phyloP scores from a whole-genome alignment of 2,113 vertebrate genomes.

The Stegastes partitus region DNA sequence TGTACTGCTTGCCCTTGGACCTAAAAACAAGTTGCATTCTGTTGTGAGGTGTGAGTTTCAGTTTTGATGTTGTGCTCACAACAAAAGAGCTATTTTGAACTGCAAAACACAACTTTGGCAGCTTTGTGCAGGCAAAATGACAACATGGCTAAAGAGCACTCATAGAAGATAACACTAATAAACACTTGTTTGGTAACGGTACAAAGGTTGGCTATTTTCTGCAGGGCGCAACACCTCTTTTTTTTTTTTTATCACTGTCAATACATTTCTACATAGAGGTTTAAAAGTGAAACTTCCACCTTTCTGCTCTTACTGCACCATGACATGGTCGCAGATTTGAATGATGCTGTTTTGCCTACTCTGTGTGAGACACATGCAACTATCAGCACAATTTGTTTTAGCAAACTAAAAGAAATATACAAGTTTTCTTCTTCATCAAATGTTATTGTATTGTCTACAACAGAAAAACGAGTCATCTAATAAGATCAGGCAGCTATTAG shows the following conservation, averaged over 20 bases:
- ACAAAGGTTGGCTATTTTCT: conserved; percentile 32
- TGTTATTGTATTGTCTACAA: not conserved
- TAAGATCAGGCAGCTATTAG: not conserved
- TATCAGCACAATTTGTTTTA: too few relatives aligned
- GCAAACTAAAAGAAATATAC: not conserved
- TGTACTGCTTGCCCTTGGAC: too few relatives aligned
- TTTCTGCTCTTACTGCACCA: not conserved
- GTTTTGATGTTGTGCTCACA: not conserved
- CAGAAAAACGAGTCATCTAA: not conserved
- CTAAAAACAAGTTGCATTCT: not conserved
- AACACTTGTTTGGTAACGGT: conserved; percentile 16
- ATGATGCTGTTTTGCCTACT: not conserved
- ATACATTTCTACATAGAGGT: not conserved
- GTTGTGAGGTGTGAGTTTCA: not conserved
- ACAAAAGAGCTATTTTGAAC: too few relatives aligned
- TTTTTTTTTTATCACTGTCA: not conserved
- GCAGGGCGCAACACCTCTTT: not conserved
- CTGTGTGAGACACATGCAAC: too few relatives aligned
- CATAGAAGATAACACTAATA: not conserved
- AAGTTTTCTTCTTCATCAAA: not conserved
- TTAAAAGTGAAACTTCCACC: not conserved
- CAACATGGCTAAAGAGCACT: not conserved
- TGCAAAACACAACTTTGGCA: not conserved
- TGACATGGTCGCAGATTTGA: not conserved
- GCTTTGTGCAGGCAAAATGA: not conserved